Base-by-base conservation (phyloP, 2,113 vertebrate species). In the Megalops atlanticus region DNA sequence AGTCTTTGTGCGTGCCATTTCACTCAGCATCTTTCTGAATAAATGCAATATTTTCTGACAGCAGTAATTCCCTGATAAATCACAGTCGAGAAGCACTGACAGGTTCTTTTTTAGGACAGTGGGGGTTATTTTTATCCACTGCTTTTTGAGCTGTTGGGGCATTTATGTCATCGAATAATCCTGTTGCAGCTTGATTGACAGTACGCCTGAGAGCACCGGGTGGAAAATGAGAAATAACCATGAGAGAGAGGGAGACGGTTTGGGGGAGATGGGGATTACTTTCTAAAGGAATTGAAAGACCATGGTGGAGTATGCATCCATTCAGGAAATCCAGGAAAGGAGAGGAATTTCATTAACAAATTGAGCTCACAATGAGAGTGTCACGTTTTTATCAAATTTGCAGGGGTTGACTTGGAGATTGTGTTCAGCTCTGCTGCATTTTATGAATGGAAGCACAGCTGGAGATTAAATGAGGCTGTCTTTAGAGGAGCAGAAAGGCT, bases 331-430 rank as follows among this genome's bases (percentile, higher is more conserved):
- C 39, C 14, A 45, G 41, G 10, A 47, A 15, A 18, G 24, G 74
- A 75, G 14, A 47, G 24, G n/a, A 43, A 75, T 75, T 45, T 47
- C 39, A 75, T 75, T 75, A 75, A 75, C 74, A 75, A 75, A 75
- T 45, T 45, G 41, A 43, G n/a, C 74, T 31, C 21, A 45, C n/a
- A 12, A n/a, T 0, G 16, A 43, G 4, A n/a, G 73, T n/a, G 18
- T 43, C 24, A 47, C 24, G 24, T 75, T 75, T 75, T 31, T 45
- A n/a, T 43, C 41, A 41, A 41, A 75, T 75, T 75, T 75, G 7
- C 39, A 75, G 40, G 16, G 6, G 39, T n/a, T n/a, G 21, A n/a
- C 24, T n/a, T 14, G 11, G n/a, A 45, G 21, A 45, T 27, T 24
- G 11, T 15, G 4, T 47, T 47, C 16, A 21, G 1, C 74, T 43